Conservation (phyloP, 2,113 vertebrate species). For the Sisor rabdophorus region DNA sequence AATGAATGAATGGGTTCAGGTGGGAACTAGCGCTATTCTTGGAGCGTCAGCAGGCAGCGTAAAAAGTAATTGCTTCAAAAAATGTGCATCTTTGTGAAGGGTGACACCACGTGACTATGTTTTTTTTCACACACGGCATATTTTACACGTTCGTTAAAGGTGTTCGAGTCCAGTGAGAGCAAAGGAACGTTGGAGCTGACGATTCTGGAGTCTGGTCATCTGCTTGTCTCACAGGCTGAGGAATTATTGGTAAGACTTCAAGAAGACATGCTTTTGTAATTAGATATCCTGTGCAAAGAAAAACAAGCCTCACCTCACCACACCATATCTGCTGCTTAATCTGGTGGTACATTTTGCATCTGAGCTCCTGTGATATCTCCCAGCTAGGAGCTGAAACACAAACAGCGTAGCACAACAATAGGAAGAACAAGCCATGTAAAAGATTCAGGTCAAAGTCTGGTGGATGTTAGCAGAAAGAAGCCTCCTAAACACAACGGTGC, state of each 20-base stretch:
- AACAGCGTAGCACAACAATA: background rate
- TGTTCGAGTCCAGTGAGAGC: conserved; percentile 72
- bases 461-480: conserved; percentile 47
- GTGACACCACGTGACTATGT: background rate
- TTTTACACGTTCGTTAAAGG: conserved; percentile 59
- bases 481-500: background rate
- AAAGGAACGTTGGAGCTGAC: conserved; percentile 71
- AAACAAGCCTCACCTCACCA: background rate
- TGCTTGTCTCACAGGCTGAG: conserved; percentile 78
- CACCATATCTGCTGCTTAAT: background rate
- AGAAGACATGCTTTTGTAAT: background rate
- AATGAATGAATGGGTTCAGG: too few species aligned
- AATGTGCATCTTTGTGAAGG: background rate
- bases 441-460: conserved; percentile 54
- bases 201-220: conserved; percentile 79
- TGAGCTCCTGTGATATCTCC: conserved; percentile 16
- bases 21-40: background rate
- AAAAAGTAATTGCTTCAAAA: background rate
- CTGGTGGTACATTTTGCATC: conserved; percentile 21
- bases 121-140: background rate
- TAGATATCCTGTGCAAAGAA: background rate
- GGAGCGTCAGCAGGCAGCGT: background rate
- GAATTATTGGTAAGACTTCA: conserved; percentile 79
- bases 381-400: conserved; percentile 12
- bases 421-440: conserved; percentile 19